Evolutionary conservation across 2,888 invertebrate species (phyloP), one percentile per base, ranked within the genome.

Genomic region (Caenorhabditis plicata): DNA sequence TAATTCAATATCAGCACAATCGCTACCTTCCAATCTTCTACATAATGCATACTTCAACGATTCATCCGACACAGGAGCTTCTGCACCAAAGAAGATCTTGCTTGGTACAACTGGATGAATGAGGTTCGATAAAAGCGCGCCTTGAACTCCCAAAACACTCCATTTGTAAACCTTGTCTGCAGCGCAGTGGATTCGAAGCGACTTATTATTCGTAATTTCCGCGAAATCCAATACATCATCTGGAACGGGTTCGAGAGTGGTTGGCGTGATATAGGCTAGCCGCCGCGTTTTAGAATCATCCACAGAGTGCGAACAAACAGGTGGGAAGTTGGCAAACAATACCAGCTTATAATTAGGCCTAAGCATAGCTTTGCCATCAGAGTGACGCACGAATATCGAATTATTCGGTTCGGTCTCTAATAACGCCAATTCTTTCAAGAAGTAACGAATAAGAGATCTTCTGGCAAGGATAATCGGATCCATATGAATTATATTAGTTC

Each of bases 131-230:
- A 68, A 53, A 15, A 68, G 63, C 11, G 63, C 65, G n/a, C 68
- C 68, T 31, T 68, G 68, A 17, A 65, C 38, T 41, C 68, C 71
- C 2, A 71, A 27, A 29, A 44, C 43, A 17, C 47, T 61, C 71
- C 71, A 71, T 42, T 71, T 71, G 61, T 58, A 64, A 2, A 71
- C 26, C 43, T 71, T 71, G 29, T 71, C 71, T 5, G 71, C 60
- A 0, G 60, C 49, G 22, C 44, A 51, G 29, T 69, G 64, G 5
- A 62, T 40, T 9, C 51, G 51, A 9, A 68, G 11, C 2, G 26
- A 3, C 11, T 58, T 46, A 1, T 22, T 43, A 2, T 9, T 39
- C 13, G 32, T 39, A 15, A 61, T 55, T 4, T 62, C 49, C 0
- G 53, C 54, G 4, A 40, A n/a, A 5, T 54, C 44, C 17, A 49